phyloP scores from a whole-genome alignment of 2,888 invertebrate genomes.

The Spodoptera picta region DNA sequence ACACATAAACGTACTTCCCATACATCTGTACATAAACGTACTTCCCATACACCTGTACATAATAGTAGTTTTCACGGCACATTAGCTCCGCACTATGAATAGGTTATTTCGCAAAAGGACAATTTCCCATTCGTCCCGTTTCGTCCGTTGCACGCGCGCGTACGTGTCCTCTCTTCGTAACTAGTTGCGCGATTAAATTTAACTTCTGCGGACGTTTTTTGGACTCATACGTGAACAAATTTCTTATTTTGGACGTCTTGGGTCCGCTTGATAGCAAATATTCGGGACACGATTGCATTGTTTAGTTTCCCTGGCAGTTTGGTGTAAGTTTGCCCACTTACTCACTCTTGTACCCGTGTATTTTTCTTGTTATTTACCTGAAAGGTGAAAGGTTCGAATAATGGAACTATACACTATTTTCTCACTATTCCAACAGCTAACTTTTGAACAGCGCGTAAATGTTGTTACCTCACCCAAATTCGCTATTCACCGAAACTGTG shows the following conservation, averaged over 20 bases:
- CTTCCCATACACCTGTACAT: slow-evolving; percentile 41
- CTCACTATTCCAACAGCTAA: no score
- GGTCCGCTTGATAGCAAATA: slow-evolving; percentile 26
- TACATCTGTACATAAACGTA: slow-evolving; percentile 43
- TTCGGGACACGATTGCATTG: slow-evolving; percentile 49
- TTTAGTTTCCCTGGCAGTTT: slow-evolving; percentile 44
- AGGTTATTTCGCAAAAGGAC: slow-evolving; percentile 54
- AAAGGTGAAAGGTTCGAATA: background rate
- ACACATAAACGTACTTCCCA: slow-evolving; percentile 33
- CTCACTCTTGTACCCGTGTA: slow-evolving; percentile 17
- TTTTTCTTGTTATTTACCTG: slow-evolving; percentile 31
- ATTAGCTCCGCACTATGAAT: slow-evolving; percentile 53
- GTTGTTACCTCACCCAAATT: no score
- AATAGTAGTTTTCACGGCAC: slow-evolving; percentile 47
- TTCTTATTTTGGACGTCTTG: slow-evolving; percentile 52
- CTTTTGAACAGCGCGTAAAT: no score
- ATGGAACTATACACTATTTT: no score
- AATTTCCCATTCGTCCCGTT: slow-evolving; percentile 48
- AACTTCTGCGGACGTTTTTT: slow-evolving; percentile 59
- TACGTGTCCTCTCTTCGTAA: slow-evolving; percentile 55
- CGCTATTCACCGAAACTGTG: no score
- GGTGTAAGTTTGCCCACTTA: slow-evolving; percentile 47
- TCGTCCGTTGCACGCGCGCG: slow-evolving; percentile 49
- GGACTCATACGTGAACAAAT: slow-evolving; percentile 57
- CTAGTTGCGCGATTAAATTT: slow-evolving; percentile 61